phyloP scores from a whole-genome alignment of 2,113 vertebrate genomes.

The Neofelis nebulosa region DNA sequence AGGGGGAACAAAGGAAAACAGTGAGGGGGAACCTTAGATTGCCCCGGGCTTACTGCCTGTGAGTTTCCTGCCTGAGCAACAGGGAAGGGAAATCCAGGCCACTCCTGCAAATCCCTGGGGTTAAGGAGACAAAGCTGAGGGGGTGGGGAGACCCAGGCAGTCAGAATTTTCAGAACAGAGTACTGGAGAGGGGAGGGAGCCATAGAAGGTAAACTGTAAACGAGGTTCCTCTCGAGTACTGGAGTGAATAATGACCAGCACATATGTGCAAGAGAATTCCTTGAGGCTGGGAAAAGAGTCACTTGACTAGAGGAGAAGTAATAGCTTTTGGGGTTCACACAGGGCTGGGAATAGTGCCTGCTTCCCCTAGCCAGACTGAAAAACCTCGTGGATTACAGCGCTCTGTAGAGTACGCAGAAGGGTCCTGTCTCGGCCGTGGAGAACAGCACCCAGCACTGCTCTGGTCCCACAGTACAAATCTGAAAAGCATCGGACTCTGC shows the following conservation, averaged over 20 bases:
- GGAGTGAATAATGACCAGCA: neutral
- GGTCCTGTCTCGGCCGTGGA: neutral
- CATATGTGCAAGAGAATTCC: no score
- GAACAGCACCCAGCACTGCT: neutral
- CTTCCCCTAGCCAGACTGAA: no score
- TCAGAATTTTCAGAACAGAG: neutral
- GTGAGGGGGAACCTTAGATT: accelerated
- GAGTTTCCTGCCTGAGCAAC: neutral
- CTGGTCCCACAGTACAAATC: neutral
- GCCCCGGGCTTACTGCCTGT: neutral
- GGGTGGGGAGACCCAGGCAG: neutral
- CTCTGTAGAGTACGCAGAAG: no score
- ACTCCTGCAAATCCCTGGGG: neutral
- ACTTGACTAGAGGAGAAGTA: neutral
- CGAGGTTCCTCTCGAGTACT: neutral
- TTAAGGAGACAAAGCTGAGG: neutral
- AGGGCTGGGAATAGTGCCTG: neutral
- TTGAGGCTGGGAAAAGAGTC: neutral
- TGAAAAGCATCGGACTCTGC: neutral
- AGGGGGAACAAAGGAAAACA: neutral
- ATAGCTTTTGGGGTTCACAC: no score
- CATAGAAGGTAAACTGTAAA: neutral
- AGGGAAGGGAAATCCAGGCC: no score
- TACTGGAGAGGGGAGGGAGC: neutral
- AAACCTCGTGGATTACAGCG: neutral